These are phyloP conservation scores for Plutomurus gul DNA, from an alignment of 1,140 invertebrate species.

Conservation along the genomic window DNA sequence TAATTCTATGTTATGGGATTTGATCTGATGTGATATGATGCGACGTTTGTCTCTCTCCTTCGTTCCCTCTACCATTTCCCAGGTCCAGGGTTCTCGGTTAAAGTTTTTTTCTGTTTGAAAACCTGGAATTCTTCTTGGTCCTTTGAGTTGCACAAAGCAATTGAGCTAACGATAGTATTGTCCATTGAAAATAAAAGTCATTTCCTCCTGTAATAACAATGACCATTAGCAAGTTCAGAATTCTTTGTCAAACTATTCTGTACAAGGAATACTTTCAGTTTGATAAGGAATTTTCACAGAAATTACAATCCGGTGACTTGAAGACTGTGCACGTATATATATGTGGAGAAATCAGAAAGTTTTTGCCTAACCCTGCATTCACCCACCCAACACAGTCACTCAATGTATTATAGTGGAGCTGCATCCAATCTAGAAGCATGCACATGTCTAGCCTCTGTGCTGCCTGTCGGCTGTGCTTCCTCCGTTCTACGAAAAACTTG, in stretches of 20 bases:
- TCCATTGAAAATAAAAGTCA: conserved; percentile 25
- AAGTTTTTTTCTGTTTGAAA: not conserved
- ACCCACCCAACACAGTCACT: not conserved
- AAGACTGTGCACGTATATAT: too few relatives aligned
- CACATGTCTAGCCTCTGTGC: not conserved
- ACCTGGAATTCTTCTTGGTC: conserved; percentile 2
- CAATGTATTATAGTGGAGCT: too few relatives aligned
- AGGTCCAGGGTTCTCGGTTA: not conserved
- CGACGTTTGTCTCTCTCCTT: too few relatives aligned
- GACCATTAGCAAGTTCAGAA: conserved; percentile 14
- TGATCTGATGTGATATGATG: not conserved
- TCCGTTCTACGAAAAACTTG: not conserved
- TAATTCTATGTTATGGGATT: not conserved
- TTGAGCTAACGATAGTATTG: not conserved
- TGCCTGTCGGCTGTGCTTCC: not conserved
- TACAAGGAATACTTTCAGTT: conserved; percentile 3
- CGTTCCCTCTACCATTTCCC: too few relatives aligned
- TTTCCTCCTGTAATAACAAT: conserved; percentile 12
- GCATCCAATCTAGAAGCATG: not conserved
- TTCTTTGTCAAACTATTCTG: conserved; percentile 20
- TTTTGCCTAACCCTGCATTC: too few relatives aligned
- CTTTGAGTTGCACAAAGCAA: not conserved
- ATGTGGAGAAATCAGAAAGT: too few relatives aligned
- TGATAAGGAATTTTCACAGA: conserved; percentile 10
- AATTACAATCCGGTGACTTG: too few relatives aligned